phyloP scores from a whole-genome alignment of 2,888 invertebrate species.

The Lithophane socia region DNA sequence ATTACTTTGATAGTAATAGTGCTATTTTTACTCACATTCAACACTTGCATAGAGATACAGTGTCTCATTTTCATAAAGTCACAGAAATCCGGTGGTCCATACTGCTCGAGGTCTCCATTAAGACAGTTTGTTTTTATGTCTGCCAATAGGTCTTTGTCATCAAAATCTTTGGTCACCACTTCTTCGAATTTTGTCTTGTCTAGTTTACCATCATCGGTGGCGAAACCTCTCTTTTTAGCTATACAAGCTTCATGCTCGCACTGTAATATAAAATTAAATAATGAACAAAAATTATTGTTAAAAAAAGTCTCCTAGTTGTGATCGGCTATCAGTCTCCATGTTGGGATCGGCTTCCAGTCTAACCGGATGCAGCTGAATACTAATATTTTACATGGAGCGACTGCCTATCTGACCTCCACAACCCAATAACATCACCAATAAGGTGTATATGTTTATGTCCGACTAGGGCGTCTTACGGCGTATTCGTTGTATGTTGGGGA shows the following conservation, averaged over 20 bases:
- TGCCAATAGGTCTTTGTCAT: conserved; percentile 14
- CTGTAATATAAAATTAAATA: conserved; percentile 54
- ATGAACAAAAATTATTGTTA: background rate
- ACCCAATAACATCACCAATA: too few relatives aligned
- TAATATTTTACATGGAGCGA: too few relatives aligned
- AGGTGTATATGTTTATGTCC: too few relatives aligned
- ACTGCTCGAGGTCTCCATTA: conserved; percentile 36
- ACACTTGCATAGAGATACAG: conserved; percentile 12
- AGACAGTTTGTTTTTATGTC: conserved; percentile 27
- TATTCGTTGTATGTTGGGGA: too few relatives aligned
- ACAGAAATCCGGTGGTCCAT: conserved; percentile 42
- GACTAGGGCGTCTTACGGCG: too few relatives aligned
- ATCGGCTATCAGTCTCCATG: too few relatives aligned
- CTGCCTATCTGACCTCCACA: too few relatives aligned
- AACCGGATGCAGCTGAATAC: too few relatives aligned
- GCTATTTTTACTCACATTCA: conserved; percentile 41
- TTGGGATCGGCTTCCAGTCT: too few relatives aligned
- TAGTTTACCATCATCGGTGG: conserved; percentile 67
- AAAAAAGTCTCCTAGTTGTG: too few relatives aligned
- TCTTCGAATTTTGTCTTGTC: conserved; percentile 61
- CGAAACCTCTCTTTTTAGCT: conserved; percentile 67
- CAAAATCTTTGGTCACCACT: conserved; percentile 36
- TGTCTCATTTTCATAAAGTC: conserved; percentile 39
- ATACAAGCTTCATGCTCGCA: conserved; percentile 71
- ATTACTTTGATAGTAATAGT: too few relatives aligned